These are phyloP conservation scores for Andrena marginata DNA, from an alignment of 2,888 invertebrate genomes.

Conservation along the genomic window DNA sequence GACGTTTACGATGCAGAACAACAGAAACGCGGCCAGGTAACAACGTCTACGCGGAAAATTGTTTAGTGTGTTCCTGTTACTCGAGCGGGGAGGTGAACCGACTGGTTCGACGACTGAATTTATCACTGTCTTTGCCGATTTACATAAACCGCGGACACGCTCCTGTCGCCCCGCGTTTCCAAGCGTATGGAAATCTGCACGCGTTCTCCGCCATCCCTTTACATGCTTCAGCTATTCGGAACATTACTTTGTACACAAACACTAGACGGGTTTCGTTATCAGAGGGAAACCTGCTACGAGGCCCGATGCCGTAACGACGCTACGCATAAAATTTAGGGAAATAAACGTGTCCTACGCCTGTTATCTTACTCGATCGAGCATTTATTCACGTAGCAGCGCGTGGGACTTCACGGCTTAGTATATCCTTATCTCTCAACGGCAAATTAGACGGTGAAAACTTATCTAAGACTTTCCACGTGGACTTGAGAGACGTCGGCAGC, in stretches of 20 bases:
- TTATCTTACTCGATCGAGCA: background rate
- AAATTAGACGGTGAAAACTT: slow-evolving; percentile 13
- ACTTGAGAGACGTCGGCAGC: background rate
- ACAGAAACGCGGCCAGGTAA: slow-evolving; percentile 6
- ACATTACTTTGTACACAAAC: slow-evolving; percentile 52
- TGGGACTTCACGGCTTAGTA: background rate
- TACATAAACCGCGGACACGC: slow-evolving; percentile 37
- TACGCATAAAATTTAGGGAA: slow-evolving; percentile 27
- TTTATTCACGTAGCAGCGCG: background rate
- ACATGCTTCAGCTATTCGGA: slow-evolving; percentile 7
- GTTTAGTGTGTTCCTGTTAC: slow-evolving; percentile 11
- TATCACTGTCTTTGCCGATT: slow-evolving; percentile 37
- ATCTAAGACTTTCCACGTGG: slow-evolving; percentile 20
- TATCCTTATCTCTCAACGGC: background rate
- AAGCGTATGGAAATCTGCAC: slow-evolving; percentile 12
- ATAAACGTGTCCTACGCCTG: background rate
- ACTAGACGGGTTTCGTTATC: slow-evolving; percentile 58
- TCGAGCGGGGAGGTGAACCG: slow-evolving; percentile 32
- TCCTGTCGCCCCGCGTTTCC: background rate
- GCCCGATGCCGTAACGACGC: slow-evolving; percentile 54
- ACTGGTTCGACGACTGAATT: slow-evolving; percentile 41
- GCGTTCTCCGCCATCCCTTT: slow-evolving; percentile 15
- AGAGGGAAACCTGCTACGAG: slow-evolving; percentile 52
- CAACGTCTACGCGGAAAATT: slow-evolving; percentile 32
- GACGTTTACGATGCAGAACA: background rate